A percentile compares a stretch with the other conserved stretches of the same genome.
These are phyloP conservation scores for Caenorhabditis elegans DNA, from an alignment of 1,140 invertebrate genomes.

Conservation along the genomic window WBcel235 BX284602.5:2796501-2797000, in stretches of 20 bases:
- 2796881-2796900: conserved; percentile 54
- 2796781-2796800: conserved; percentile 56
- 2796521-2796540: conserved; percentile 22
- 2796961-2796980: no score
- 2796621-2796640: conserved; percentile 31
- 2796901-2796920: not conserved
- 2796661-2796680: not conserved
- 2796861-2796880: conserved; percentile 60
- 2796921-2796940: no score
- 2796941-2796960: no score
- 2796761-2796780: not conserved
- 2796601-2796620: conserved; percentile 32
- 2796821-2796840: conserved; percentile 55
- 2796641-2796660: not conserved
- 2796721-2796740: not conserved
- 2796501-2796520: not conserved
- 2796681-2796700: not conserved
- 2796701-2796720: not conserved
- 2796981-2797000: no score
- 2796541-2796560: not conserved
- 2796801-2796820: conserved; percentile 56
- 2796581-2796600: conserved; percentile 32
- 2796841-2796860: conserved; percentile 63
- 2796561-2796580: not conserved
- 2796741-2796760: not conserved